Evolutionary conservation across 2,797 vertebrate genomes (phyloP).

Genomic region (Amphiprion clarkii): DNA sequence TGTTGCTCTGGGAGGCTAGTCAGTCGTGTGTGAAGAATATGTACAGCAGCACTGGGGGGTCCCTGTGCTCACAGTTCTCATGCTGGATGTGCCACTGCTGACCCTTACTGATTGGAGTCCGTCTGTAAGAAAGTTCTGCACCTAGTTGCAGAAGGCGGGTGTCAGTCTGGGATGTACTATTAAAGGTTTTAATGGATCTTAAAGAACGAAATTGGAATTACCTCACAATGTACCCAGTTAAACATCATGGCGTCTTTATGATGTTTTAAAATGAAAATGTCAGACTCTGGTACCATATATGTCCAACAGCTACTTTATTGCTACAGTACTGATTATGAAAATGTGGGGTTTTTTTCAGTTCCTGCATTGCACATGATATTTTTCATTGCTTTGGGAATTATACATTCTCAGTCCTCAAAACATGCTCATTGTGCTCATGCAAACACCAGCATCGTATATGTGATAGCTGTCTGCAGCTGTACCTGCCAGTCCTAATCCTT

Average conservation of each 20-base stretch:
- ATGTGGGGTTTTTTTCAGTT: background rate
- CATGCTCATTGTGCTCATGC: background rate
- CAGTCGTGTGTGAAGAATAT: too few relatives aligned
- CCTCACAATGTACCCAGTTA: background rate
- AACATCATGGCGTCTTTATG: background rate
- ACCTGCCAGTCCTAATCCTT: background rate
- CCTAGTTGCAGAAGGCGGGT: too few relatives aligned
- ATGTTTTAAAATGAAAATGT: background rate
- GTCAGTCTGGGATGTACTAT: background rate
- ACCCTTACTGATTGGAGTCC: too few relatives aligned
- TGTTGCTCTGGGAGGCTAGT: too few relatives aligned
- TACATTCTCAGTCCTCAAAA: background rate
- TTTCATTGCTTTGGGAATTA: background rate
- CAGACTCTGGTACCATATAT: background rate
- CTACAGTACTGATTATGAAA: background rate
- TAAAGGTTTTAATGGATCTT: background rate
- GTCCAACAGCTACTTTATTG: too few relatives aligned
- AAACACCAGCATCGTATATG: background rate
- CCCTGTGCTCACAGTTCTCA: too few relatives aligned
- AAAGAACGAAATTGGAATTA: background rate
- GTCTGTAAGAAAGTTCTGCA: too few relatives aligned
- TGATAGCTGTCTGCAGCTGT: background rate
- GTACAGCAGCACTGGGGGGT: too few relatives aligned
- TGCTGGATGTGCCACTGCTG: too few relatives aligned
- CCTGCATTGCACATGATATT: background rate